phyloP scores from a whole-genome alignment of 2,113 vertebrate genomes.

The Lamprotornis superbus region DNA sequence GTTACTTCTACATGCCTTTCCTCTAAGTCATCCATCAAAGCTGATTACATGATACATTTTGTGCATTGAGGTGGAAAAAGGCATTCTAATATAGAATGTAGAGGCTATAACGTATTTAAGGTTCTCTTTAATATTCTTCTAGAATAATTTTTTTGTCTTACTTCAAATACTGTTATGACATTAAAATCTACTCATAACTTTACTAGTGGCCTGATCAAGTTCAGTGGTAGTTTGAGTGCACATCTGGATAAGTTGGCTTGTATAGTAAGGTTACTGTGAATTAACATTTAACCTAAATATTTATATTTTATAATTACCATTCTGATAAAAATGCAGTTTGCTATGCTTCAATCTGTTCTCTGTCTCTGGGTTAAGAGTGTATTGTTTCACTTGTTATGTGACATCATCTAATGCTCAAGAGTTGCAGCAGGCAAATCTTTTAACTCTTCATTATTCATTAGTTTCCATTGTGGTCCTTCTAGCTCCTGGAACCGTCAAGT shows the following conservation, averaged over 20 bases:
- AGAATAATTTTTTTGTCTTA: not conserved
- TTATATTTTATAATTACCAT: not conserved
- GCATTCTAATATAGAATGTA: not conserved
- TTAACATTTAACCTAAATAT: not conserved
- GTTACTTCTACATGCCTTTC: not conserved
- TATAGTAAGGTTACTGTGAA: not conserved
- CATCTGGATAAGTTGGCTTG: not conserved
- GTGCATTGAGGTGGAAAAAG: not conserved
- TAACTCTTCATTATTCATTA: slow-evolving; percentile 27
- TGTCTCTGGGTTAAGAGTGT: not conserved
- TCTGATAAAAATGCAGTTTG: not conserved
- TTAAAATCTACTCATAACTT: not conserved
- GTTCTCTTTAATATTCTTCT: not conserved
- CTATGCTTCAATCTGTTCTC: not conserved
- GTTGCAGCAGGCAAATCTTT: not conserved
- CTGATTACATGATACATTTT: not conserved
- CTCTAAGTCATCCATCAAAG: not conserved
- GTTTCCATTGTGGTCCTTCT: not conserved
- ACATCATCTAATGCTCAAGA: not conserved
- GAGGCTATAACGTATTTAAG: not conserved
- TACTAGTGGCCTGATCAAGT: not conserved
- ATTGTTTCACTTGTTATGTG: not conserved
- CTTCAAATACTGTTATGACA: not conserved
- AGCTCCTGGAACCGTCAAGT: not conserved
- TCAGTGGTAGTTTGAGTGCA: not conserved